Evolutionary conservation across 1,140 invertebrate genomes (phyloP).

Genomic region (Bombus polaris): DNA sequence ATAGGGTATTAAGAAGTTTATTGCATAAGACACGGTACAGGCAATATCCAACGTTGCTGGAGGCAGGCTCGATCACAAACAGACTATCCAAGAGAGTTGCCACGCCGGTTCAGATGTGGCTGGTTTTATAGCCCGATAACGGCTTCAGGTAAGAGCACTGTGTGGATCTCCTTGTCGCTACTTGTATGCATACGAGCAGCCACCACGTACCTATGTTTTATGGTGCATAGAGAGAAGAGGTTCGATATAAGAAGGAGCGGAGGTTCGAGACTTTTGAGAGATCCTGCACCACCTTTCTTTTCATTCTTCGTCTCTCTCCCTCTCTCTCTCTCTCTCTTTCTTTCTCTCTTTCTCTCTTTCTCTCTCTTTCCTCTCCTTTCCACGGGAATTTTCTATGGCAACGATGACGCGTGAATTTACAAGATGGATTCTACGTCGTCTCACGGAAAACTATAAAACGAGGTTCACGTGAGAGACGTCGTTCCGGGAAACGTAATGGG

Average conservation of each 20-base stretch:
- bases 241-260: conserved; percentile 20
- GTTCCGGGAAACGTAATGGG: not conserved
- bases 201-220: conserved; percentile 45
- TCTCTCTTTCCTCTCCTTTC: too few relatives aligned
- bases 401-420: conserved; percentile 15
- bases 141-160: conserved; percentile 36
- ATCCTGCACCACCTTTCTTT: conserved; percentile 1
- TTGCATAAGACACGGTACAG: not conserved
- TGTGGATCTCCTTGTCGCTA: conserved; percentile 39
- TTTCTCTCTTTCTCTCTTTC: too few relatives aligned
- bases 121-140: conserved; percentile 59
- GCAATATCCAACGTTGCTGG: not conserved
- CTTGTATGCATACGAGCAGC: conserved; percentile 38
- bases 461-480: not conserved
- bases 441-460: not conserved
- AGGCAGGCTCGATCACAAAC: conserved; percentile 23
- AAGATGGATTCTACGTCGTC: not conserved
- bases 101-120: conserved; percentile 1
- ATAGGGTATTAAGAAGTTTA: conserved; percentile 21
- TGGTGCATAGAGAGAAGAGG: conserved; percentile 19
- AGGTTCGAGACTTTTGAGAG: conserved; percentile 9
- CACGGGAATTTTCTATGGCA: not conserved
- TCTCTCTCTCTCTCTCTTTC: not conserved
- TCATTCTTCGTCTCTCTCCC: not conserved
- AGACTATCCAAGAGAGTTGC: conserved; percentile 12